Evolutionary conservation across 2,797 vertebrate genomes (phyloP).

Genomic region (Loris lydekkerianus): DNA sequence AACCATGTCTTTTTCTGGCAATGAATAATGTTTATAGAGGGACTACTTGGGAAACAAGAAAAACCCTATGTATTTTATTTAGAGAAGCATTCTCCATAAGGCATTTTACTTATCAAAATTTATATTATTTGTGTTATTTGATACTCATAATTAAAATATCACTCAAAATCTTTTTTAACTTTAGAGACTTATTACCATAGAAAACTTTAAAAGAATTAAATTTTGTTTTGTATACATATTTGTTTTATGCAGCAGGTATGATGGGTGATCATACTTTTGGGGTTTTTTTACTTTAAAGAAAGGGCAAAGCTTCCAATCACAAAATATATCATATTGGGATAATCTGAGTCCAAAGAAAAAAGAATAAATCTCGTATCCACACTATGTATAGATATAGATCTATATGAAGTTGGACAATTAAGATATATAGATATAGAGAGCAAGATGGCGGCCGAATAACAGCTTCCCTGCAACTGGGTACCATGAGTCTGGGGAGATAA

Average conservation of each 20-base stretch:
- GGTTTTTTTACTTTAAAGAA: not conserved
- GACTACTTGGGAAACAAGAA: not conserved
- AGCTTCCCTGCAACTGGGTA: too few relatives aligned
- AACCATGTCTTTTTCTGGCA: constrained; percentile 23
- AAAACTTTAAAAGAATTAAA: not conserved
- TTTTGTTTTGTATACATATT: not conserved
- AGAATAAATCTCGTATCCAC: not conserved
- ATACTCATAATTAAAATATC: not conserved
- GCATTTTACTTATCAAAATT: constrained; percentile 1
- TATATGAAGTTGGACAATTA: too few relatives aligned
- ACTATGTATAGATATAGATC: too few relatives aligned
- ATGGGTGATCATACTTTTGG: not conserved
- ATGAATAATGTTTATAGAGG: constrained; percentile 1
- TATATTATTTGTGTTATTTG: not conserved
- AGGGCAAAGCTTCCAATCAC: not conserved
- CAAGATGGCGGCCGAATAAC: too few relatives aligned
- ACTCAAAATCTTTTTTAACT: not conserved
- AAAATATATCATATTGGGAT: not conserved
- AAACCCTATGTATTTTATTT: not conserved
- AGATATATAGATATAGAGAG: too few relatives aligned
- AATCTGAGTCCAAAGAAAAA: constrained; percentile 1
- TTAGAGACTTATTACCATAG: not conserved
- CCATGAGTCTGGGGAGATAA: too few relatives aligned
- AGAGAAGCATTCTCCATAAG: constrained; percentile 15
- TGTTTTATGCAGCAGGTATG: not conserved